Percentiles rank a stretch among this genome's conserved stretches.
These are phyloP conservation scores for Zoanthus solanderi DNA, from an alignment of 92 coral and sea anemone species.

Conservation along the genomic window DNA sequence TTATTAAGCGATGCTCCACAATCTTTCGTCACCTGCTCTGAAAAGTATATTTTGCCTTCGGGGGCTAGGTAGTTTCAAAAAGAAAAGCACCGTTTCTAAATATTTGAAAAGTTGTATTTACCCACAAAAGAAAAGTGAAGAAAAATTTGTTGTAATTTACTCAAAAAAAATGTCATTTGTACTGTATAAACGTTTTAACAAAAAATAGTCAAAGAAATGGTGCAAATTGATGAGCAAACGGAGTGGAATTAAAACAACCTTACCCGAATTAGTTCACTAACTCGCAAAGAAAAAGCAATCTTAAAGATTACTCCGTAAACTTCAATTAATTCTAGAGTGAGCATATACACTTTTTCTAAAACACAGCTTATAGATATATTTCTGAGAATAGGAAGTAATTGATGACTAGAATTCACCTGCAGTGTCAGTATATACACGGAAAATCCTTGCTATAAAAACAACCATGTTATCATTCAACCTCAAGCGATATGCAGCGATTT, in stretches of 20 bases:
- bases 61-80: background rate
- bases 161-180: background rate
- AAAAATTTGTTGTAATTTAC: background rate
- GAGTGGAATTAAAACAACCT: background rate
- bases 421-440: constrained; percentile 4
- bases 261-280: no score
- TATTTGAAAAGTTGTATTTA: background rate
- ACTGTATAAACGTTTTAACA: background rate
- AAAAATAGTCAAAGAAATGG: background rate
- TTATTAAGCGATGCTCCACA: constrained; percentile 40
- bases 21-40: constrained; percentile 26
- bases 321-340: background rate
- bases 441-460: constrained; percentile 17
- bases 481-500: constrained; percentile 31
- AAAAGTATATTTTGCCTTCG: constrained; percentile 24
- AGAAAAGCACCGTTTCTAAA: background rate
- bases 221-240: background rate
- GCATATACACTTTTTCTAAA: background rate
- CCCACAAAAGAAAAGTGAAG: background rate
- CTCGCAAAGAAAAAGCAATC: background rate
- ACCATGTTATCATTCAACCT: constrained; percentile 36
- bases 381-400: background rate
- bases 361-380: background rate
- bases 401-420: constrained; percentile 12
- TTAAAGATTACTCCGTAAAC: background rate